Conservation (phyloP, 2,113 vertebrate species). For the Chloebia gouldiae region DNA sequence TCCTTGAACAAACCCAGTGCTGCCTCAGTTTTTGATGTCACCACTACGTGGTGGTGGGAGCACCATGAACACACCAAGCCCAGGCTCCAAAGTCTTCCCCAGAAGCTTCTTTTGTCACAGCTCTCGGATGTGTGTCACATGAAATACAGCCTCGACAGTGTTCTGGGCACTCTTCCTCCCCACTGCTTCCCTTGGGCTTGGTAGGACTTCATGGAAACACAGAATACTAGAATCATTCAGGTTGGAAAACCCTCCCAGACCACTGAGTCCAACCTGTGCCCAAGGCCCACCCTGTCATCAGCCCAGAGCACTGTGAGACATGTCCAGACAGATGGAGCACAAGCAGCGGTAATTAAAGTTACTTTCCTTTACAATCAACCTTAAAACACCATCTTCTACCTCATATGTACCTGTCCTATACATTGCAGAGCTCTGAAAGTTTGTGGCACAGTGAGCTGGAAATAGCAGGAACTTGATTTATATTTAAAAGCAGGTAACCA, state of each 20-base stretch:
- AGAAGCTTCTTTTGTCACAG: neutral
- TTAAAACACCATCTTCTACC: neutral
- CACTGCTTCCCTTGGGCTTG: neutral
- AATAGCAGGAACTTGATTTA: neutral
- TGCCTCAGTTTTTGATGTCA: neutral
- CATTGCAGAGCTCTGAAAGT: neutral
- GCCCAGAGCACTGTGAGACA: neutral
- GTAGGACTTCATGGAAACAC: neutral
- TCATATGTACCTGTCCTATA: neutral
- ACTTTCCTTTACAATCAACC: neutral
- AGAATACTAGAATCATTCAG: neutral
- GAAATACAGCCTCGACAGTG: neutral
- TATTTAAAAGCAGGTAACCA: neutral
- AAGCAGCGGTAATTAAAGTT: neutral
- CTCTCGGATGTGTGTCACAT: rapidly evolving
- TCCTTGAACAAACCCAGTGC: neutral
- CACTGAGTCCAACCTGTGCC: rapidly evolving
- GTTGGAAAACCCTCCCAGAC: neutral
- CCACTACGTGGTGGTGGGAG: neutral
- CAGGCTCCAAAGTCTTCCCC: neutral
- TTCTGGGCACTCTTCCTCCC: neutral
- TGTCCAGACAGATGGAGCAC: rapidly evolving
- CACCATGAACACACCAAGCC: neutral
- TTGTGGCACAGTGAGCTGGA: neutral
- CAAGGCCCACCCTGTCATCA: rapidly evolving